Evolutionary conservation across 2,888 invertebrate genomes (phyloP), one percentile per base, ranked within the genome.

Genomic region (Patella caerulea): DNA sequence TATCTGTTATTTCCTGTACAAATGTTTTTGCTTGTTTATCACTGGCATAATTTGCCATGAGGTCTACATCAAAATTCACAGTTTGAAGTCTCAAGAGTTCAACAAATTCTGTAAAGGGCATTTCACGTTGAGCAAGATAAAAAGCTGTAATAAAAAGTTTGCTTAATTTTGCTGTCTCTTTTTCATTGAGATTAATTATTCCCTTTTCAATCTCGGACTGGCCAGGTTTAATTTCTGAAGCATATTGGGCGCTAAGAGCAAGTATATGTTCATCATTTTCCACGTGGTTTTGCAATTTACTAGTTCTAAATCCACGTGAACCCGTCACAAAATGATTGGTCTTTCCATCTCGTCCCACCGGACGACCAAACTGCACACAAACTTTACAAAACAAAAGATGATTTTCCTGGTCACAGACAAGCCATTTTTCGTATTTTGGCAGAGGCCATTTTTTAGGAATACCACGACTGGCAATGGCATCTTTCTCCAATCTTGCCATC

Each of bases 251-350:
- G 0, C 71, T 71, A 15, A 71, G 71, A 15, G 71, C 71, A 14
- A 71, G 71, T n/a, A 71, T 34, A 71, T 71, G 71, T 24, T 71
- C 71, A 71, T 71, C 71, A 71, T 45, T 71, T 71, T 24, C 71
- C 29, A 29, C 17, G n/a, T 71, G 71, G 45, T 15, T 71, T 71
- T 71, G 17, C 45, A 71, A 71, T 71, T 71, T 71, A 19, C 71
- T 71, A 15, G 71, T 71, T 71, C 71, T 24, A 19, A 71, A 71
- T 34, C 71, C 71, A 34, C 45, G 29, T 19, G 71, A 71, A 15
- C 71, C 71, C 15, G 71, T 71, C 34, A 71, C 24, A 71, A 71
- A 71, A 19, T 17, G 71, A 19, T 19, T 71, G 11, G 29, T 2
- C 17, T 71, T 71, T 17, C 71, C 71, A 71, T 71, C 71, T 19